phyloP scores from a whole-genome alignment of 2,888 invertebrate genomes.

The Zelleria hepariella region DNA sequence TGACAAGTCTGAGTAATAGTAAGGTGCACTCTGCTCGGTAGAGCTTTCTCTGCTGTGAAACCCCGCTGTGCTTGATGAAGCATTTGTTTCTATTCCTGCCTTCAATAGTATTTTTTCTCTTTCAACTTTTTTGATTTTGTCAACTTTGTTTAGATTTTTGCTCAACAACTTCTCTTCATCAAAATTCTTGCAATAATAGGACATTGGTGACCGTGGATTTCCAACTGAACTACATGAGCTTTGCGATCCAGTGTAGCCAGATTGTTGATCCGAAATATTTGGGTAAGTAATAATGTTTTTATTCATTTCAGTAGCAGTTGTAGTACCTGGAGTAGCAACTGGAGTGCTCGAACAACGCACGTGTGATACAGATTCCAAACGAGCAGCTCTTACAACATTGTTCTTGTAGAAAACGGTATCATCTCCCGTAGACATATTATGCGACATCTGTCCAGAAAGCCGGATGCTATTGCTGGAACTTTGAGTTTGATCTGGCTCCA shows the following conservation, averaged over 20 bases:
- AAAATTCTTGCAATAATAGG: conserved; percentile 61
- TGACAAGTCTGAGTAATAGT: conserved; percentile 87
- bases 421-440: conserved; percentile 18
- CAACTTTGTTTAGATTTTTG: conserved; percentile 61
- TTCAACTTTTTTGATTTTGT: conserved; percentile 63
- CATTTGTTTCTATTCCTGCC: conserved; percentile 38
- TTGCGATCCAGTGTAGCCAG: conserved; percentile 46
- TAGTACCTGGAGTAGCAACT: conserved; percentile 28
- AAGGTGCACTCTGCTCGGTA: conserved; percentile 81
- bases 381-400: conserved; percentile 27
- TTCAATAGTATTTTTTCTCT: conserved; percentile 47
- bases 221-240: conserved; percentile 50
- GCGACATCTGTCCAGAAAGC: conserved; percentile 34
- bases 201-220: conserved; percentile 50
- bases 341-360: conserved; percentile 53
- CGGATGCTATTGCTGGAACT: conserved; percentile 18
- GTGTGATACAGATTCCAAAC: conserved; percentile 27
- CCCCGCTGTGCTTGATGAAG: conserved; percentile 53
- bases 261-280: conserved; percentile 35
- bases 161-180: conserved; percentile 45
- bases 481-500: conserved; percentile 62
- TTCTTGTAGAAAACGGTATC: conserved; percentile 30
- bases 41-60: conserved; percentile 76
- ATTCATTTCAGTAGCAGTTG: conserved; percentile 22
- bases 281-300: conserved; percentile 24